Evolutionary conservation across 2,797 vertebrate species (phyloP).

Genomic region (Chaenodraco wilsoni): DNA sequence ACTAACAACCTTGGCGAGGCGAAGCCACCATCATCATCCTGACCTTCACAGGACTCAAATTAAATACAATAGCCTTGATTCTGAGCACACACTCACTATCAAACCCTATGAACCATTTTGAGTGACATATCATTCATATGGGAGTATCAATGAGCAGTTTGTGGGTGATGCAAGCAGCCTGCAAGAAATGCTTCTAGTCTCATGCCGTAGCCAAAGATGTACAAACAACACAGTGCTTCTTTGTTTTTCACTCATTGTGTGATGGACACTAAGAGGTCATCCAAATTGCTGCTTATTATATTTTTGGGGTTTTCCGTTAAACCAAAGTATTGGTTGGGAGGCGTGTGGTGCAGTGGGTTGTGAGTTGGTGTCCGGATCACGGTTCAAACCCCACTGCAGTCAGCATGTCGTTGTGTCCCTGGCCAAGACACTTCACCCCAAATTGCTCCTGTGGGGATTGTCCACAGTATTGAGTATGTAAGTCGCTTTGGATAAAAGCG

Average conservation of each 20-base stretch:
- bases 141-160: slow-evolving; percentile 60
- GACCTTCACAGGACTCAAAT: slow-evolving; percentile 48
- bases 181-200: slow-evolving; percentile 64
- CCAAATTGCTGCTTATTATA: not conserved
- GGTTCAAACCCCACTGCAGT: too few relatives aligned
- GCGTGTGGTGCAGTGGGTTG: too few relatives aligned
- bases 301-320: not conserved
- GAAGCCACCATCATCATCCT: slow-evolving; percentile 34
- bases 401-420: too few relatives aligned
- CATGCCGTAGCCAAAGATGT: slow-evolving; percentile 27
- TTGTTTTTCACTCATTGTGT: slow-evolving; percentile 21
- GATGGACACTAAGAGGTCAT: not conserved
- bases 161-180: slow-evolving; percentile 77
- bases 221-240: slow-evolving; percentile 43
- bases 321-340: not conserved
- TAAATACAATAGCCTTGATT: slow-evolving; percentile 60
- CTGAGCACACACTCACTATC: slow-evolving; percentile 44
- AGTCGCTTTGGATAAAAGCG: too few relatives aligned
- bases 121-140: slow-evolving; percentile 65
- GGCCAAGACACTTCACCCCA: too few relatives aligned
- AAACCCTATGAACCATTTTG: slow-evolving; percentile 62
- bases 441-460: too few relatives aligned
- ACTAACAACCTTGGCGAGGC: slow-evolving; percentile 45
- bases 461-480: too few relatives aligned
- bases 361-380: too few relatives aligned